Base-by-base conservation (phyloP, 1,140 invertebrate genomes). In the Heliothis subflexa region DNA sequence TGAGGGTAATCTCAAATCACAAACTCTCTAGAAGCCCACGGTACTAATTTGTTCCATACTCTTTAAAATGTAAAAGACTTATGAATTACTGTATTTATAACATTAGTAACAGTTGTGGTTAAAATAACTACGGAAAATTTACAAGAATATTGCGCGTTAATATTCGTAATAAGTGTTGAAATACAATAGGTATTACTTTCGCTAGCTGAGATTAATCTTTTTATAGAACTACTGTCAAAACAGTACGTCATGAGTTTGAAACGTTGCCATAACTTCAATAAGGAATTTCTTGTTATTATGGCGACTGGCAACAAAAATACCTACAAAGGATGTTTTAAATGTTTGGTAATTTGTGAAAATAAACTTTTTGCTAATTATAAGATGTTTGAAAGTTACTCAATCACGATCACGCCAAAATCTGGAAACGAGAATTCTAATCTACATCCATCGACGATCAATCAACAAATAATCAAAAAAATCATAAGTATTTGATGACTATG, bases 171-270 rank as follows among this genome's bases (percentile, higher is more conserved):
- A 28, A 64, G 33, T 64, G 11, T 64, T 16, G 33, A 64, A 64
- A 64, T 64, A 64, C 61, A 64, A 64, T 45, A 64, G 61, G 55
- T 10, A 16, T 16, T 33, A 40, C 61, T 64, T 64, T 64, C 61
- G 40, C 61, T 64, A 47, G 33, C 33, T 33, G 16, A 47, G 33
- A 64, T 64, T 64, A 47, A 10, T 71, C 68, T 71, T 54, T 71
- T 71, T 54, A 54, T 71, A 71, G 68, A 33, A 33, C 68, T 54
- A 49, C 72, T 25, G 45, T 13, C 73, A 76, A 64, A 52, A 76
- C 61, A 64, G 45, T 64, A 49, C 61, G 73, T 76, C 61, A 76
- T 54, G 11, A 2, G 4, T 13, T 76, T 64, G 73, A 76, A 76
- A 64, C 45, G 0, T 49, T 74, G 72, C 72, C 72, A 74, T 61